These are phyloP conservation scores for Coboldia fuscipes DNA, from an alignment of 1,140 invertebrate species.

Conservation along the genomic window DNA sequence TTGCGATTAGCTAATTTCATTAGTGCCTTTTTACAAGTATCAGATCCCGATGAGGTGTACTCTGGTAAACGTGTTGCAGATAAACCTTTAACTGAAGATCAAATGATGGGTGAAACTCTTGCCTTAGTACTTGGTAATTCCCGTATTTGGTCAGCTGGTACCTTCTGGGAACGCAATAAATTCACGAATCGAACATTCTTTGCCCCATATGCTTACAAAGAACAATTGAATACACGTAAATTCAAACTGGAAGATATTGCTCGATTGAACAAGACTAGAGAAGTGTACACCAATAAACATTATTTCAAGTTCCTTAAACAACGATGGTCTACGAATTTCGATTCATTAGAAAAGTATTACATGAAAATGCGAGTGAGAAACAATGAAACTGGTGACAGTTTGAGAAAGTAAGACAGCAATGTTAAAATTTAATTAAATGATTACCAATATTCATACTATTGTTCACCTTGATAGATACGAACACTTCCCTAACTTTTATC, in stretches of 20 bases:
- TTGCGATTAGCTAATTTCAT: constrained; percentile 86
- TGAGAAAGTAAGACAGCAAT: background rate
- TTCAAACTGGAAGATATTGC: constrained; percentile 77
- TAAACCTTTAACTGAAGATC: constrained; percentile 72
- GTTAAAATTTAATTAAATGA: too few relatives aligned
- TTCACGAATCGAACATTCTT: constrained; percentile 84
- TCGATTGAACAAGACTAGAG: constrained; percentile 52
- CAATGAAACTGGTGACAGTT: constrained; percentile 53
- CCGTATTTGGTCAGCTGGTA: constrained; percentile 77
- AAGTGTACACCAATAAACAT: constrained; percentile 61
- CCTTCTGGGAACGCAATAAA: constrained; percentile 89
- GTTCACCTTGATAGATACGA: constrained; percentile 69
- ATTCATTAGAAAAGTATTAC: constrained; percentile 75
- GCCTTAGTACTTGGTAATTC: constrained; percentile 77
- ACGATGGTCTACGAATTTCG: constrained; percentile 85
- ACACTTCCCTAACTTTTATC: constrained; percentile 75
- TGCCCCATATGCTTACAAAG: constrained; percentile 85
- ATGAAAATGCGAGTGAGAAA: constrained; percentile 83
- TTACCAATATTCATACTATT: too few relatives aligned
- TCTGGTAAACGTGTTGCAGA: constrained; percentile 76
- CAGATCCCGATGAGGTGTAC: constrained; percentile 85
- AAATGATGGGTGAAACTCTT: constrained; percentile 84
- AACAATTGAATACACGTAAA: constrained; percentile 56
- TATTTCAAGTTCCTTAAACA: constrained; percentile 80
- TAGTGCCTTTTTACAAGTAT: constrained; percentile 79